Base-by-base conservation (phyloP, 2,888 invertebrate species). In the Orchestes rusci region DNA sequence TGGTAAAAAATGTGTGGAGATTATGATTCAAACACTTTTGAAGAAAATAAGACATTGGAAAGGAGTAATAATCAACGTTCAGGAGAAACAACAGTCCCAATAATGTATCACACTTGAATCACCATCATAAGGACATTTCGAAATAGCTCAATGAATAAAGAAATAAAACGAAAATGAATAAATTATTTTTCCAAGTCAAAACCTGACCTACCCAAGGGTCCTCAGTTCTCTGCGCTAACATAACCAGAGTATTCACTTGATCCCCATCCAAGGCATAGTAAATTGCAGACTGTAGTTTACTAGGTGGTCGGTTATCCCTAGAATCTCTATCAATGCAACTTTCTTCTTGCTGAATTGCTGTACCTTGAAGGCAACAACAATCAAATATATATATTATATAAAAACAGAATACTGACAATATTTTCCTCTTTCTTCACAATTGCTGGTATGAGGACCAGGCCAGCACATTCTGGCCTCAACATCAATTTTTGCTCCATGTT, bases 401-500 rank as follows among this genome's bases (percentile, higher is more conserved):
- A 37, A 23, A 27, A 12, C 12, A 23, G 10, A 13, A 30, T 12
- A 57, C 65, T 66, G 63, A 71, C 76, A 73, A 63, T 75, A 77
- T 64, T 80, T 80, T 47, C 79, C 78, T 52, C 79, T 71, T 59
- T 80, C 78, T 64, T 82, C 82, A 59, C 82, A 82, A 59, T 80
- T 81, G 55, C 75, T 76, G 50, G 75, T 78, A 59, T 84, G 84
- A 3, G 78, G 74, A 5, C 81, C 80, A 0, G 84, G 84, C 72
- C 80, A 84, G 60, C 84, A 85, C 78, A 85, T 80, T 15, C 84
- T 70, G 1, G 81, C 78, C 60, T 82, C 82, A 1, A 80, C 76
- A 63, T 83, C 82, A 12, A 80, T 75, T 51, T 80, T 73, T 4
- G 81, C 83, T 16, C 84, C 83, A 65, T 81, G 76, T 56, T 80